A percentile compares a stretch with the other conserved stretches of the same genome.
phyloP scores from a whole-genome alignment of 2,797 vertebrate genomes.

The Falco concolor region DNA sequence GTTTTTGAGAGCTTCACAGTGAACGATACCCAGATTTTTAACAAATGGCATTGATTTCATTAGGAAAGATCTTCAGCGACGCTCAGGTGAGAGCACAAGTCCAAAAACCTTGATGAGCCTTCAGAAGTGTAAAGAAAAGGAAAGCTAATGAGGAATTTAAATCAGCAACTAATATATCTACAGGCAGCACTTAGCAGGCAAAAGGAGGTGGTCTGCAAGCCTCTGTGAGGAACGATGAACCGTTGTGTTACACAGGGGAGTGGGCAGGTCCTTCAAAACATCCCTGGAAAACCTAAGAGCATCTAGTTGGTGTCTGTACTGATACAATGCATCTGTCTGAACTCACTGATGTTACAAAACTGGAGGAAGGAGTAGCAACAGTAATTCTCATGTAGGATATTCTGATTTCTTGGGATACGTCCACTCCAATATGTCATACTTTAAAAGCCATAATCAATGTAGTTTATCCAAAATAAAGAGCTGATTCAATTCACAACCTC shows the following conservation, averaged over 20 bases:
- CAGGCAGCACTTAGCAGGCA: background rate
- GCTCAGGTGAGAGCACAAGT: background rate
- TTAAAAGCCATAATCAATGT: background rate
- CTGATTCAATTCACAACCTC: background rate
- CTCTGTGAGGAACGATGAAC: background rate
- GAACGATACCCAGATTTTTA: background rate
- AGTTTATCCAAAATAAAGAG: background rate
- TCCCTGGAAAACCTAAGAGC: background rate
- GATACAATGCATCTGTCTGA: background rate
- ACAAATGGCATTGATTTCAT: background rate
- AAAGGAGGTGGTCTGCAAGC: background rate
- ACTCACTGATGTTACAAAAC: background rate
- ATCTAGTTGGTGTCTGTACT: background rate
- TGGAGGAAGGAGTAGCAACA: background rate
- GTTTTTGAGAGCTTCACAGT: background rate
- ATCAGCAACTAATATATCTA: background rate
- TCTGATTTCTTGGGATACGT: background rate
- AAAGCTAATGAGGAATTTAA: background rate
- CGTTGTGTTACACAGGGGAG: background rate
- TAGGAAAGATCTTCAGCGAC: background rate
- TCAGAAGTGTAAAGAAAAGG: background rate
- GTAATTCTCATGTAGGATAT: fast-evolving
- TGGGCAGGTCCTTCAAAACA: background rate
- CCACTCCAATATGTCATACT: background rate
- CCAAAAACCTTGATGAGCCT: background rate